phyloP scores from a whole-genome alignment of 1,140 invertebrate species.

The Trichoplusia ni region DNA sequence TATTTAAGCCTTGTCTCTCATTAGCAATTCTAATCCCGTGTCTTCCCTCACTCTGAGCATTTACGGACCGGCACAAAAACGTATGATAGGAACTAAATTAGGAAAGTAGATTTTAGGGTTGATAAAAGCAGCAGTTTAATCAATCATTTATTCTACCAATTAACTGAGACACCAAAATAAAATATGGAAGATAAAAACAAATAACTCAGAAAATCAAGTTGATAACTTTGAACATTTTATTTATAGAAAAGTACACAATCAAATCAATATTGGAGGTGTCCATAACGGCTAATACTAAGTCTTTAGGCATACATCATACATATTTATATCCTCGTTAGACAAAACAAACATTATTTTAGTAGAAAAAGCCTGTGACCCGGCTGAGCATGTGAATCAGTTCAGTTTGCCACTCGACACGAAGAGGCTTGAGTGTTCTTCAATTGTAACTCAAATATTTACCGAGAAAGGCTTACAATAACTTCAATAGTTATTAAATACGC shows the following conservation, averaged over 20 bases:
- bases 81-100: conserved; percentile 10
- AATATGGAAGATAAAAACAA: neutral
- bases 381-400: conserved; percentile 36
- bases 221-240: no score
- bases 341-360: no score
- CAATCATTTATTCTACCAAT: neutral
- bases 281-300: no score
- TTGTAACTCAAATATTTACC: conserved; percentile 32
- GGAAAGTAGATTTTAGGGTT: conserved; percentile 8
- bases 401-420: conserved; percentile 29
- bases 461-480: conserved; percentile 26
- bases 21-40: conserved; percentile 15
- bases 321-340: no score
- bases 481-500: conserved; percentile 7
- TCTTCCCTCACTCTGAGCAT: conserved; percentile 3
- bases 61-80: conserved; percentile 2
- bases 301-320: no score
- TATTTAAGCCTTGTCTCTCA: neutral
- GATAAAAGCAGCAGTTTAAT: neutral
- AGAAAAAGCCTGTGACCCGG: conserved; percentile 1
- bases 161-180: neutral
- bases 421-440: conserved; percentile 30
- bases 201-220: no score
- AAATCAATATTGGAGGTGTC: no score
- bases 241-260: no score